Base-by-base conservation (phyloP, 2,888 invertebrate species). In the Idaea aversata region DNA sequence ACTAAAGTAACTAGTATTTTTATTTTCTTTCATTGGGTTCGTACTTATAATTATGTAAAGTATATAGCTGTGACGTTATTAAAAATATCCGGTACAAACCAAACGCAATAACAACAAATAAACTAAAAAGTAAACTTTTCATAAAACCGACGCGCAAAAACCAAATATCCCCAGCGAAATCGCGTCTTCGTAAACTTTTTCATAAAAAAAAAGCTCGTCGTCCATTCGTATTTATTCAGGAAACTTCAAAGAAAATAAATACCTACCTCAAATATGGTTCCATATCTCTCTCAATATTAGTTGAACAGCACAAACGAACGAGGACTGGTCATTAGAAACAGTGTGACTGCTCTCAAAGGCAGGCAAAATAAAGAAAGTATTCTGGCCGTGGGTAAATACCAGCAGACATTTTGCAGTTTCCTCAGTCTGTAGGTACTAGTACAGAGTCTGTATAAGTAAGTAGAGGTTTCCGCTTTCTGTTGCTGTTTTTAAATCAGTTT, bases 391-490 rank as follows among this genome's bases (percentile, higher is more conserved):
- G 61, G 63, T 66, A 65, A 67, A 61, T 67, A 59, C 68, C 65
- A 62, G 47, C 67, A 67, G 71, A 67, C 72, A 71, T 72, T 71
- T 72, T 68, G 71, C 72, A 69, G 72, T 78, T 78, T 73, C 72
- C 73, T 70, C 70, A 73, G 75, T 72, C 74, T 75, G 65, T 74
- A 76, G 75, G 76, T 47, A 47, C 47, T 47, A 10, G 47, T 10
- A 47, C 47, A 47, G 80, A 76, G 74, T 77, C 77, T 72, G 72
- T 72, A 72, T 74, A 76, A 82, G 80, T 78, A 69, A 73, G 77
- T 75, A 34, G 59, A 25, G 15, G 34, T 64, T 61, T 63, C 66
- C 36, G 34, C 59, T 15, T 38, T 58, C 58, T 71, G 63, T 66
- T 15, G 61, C 57, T 38, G 65, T 47, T 47, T 47, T 47, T 47